These are phyloP conservation scores for Anomalospiza imberbis DNA, from an alignment of 2,797 vertebrate species.

Conservation along the genomic window DNA sequence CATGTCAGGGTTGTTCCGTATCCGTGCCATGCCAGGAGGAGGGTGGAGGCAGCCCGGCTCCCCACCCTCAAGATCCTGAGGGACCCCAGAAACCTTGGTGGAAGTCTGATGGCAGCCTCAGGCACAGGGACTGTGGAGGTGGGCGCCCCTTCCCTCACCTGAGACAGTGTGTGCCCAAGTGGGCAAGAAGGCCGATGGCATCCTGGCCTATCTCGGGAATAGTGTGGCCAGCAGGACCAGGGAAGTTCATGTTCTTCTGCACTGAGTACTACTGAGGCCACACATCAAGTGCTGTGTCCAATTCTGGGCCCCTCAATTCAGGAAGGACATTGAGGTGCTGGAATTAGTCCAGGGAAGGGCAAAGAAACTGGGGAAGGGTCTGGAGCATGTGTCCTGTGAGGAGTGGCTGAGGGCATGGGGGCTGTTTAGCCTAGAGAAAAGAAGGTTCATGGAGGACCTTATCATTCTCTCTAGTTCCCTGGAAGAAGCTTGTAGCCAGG, in stretches of 20 bases:
- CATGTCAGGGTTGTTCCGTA: fast-evolving
- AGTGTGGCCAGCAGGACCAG: neutral
- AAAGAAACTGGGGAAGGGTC: neutral
- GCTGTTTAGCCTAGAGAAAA: neutral
- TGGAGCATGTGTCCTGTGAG: neutral
- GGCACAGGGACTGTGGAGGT: neutral
- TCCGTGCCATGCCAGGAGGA: fast-evolving
- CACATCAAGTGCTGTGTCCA: neutral
- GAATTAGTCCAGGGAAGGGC: neutral
- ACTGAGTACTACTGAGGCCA: no score
- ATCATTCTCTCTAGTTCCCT: neutral
- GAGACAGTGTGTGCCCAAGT: neutral
- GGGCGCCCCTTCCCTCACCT: no score
- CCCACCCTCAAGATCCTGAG: fast-evolving
- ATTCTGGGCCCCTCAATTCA: neutral
- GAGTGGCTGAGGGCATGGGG: neutral
- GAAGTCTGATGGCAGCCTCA: neutral
- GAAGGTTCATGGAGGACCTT: neutral
- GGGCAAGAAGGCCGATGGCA: neutral
- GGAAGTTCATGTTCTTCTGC: neutral
- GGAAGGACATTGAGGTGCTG: neutral
- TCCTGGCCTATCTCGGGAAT: neutral
- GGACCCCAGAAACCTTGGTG: no score
- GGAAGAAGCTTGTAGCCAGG: neutral
- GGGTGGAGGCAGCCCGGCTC: fast-evolving